A percentile compares a stretch with the other conserved stretches of the same genome.
Evolutionary conservation across 2,888 invertebrate species (phyloP).

Genomic region (Litoditis marina): DNA sequence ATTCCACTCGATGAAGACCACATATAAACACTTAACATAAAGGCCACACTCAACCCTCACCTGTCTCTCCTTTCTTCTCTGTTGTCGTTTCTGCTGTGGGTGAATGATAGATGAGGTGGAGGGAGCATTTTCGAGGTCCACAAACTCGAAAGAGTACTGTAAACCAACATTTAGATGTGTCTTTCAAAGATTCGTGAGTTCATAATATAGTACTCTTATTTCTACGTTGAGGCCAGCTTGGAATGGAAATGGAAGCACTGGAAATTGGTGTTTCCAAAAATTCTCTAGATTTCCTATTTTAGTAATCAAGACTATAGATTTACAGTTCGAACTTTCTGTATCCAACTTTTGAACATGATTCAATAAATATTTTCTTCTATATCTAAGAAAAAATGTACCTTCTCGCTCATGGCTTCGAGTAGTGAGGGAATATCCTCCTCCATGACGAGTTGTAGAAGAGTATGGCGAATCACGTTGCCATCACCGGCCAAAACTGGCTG

Average conservation of each 20-base stretch:
- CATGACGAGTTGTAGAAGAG: conserved; percentile 41
- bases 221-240: no score
- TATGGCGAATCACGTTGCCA: conserved; percentile 49
- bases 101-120: conserved; percentile 39
- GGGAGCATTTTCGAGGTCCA: conserved; percentile 30
- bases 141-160: conserved; percentile 38
- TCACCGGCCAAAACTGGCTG: conserved; percentile 42
- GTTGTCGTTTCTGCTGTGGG: conserved; percentile 16
- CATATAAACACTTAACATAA: no score
- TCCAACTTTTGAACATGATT: no score
- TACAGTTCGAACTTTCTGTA: background rate
- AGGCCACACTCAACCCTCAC: no score
- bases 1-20: no score
- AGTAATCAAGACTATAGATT: background rate
- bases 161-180: conserved; percentile 11
- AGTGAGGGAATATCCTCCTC: conserved; percentile 50
- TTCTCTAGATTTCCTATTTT: background rate
- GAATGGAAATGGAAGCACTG: no score
- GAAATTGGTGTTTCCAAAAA: background rate
- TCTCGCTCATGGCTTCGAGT: conserved; percentile 49
- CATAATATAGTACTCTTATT: no score
- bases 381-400: conserved; percentile 30
- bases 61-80: conserved; percentile 28
- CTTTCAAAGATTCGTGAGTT: no score
- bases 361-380: no score